Evolutionary conservation across 2,888 invertebrate species (phyloP).

Genomic region (Drosophila birchii): DNA sequence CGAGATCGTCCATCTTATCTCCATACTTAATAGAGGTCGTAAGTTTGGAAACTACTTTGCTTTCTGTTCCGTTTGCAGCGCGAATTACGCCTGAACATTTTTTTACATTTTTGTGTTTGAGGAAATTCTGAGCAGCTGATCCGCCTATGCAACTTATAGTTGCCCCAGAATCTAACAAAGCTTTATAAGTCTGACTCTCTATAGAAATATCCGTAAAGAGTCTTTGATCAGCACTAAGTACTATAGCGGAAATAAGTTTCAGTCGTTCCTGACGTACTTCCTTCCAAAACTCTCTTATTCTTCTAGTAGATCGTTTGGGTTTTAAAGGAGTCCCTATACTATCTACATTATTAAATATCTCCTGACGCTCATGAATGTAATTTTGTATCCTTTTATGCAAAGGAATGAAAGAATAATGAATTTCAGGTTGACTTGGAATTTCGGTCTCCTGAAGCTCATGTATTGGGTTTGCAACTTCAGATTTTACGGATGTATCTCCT

Average conservation of each 20-base stretch:
- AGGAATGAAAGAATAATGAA: neutral
- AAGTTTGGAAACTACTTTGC: neutral
- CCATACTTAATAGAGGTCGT: neutral
- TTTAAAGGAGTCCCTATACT: neutral
- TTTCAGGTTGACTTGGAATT: neutral
- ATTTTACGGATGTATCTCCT: slow-evolving; percentile 5
- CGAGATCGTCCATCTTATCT: neutral
- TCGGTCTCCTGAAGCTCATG: neutral
- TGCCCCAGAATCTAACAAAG: no score
- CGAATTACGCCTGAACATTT: no score
- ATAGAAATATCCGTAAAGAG: no score
- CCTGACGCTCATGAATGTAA: neutral
- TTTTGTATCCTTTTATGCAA: slow-evolving; percentile 1
- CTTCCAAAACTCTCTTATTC: slow-evolving; percentile 2
- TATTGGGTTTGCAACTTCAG: neutral
- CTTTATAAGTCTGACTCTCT: no score
- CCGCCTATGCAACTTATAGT: neutral
- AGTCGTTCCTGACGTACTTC: neutral
- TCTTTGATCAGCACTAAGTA: neutral
- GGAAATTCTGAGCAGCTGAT: neutral
- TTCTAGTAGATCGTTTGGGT: no score
- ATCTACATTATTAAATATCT: neutral
- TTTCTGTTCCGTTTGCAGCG: neutral
- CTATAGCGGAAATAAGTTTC: neutral
- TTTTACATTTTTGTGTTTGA: no score